Evolutionary conservation across 2,888 invertebrate species (phyloP).

Genomic region (Pheosia gnoma): DNA sequence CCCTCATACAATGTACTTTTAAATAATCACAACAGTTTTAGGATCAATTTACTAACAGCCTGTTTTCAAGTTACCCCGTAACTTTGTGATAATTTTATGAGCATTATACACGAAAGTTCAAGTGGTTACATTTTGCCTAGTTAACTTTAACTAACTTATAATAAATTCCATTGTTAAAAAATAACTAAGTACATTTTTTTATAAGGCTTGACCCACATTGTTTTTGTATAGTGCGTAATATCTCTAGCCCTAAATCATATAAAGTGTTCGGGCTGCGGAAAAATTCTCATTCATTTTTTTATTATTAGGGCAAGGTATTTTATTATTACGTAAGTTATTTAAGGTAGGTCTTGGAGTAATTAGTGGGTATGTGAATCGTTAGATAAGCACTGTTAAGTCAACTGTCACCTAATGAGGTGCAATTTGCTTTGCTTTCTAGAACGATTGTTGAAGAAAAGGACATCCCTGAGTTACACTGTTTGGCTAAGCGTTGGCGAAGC

Average conservation of each 20-base stretch:
- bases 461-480: not conserved
- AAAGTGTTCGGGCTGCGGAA: constrained; percentile 26
- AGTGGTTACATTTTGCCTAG: constrained; percentile 52
- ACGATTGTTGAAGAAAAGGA: not conserved
- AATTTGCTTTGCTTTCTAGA: no score
- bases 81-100: constrained; percentile 75
- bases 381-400: not conserved
- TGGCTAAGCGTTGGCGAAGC: not conserved
- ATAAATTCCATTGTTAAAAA: constrained; percentile 44
- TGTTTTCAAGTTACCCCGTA: constrained; percentile 69
- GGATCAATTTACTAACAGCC: constrained; percentile 71
- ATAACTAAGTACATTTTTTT: constrained; percentile 38
- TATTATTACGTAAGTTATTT: constrained; percentile 10
- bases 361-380: not conserved
- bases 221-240: constrained; percentile 39
- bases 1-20: constrained; percentile 20
- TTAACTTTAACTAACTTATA: constrained; percentile 41
- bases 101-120: constrained; percentile 72
- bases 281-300: constrained; percentile 21
- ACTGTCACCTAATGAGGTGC: not conserved
- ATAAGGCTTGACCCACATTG: constrained; percentile 52
- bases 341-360: not conserved
- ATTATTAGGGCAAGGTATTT: constrained; percentile 10
- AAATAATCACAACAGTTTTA: constrained; percentile 47
- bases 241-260: constrained; percentile 41